Conservation (phyloP, 2,888 invertebrate species). For the Drosophila prolongata region DNA sequence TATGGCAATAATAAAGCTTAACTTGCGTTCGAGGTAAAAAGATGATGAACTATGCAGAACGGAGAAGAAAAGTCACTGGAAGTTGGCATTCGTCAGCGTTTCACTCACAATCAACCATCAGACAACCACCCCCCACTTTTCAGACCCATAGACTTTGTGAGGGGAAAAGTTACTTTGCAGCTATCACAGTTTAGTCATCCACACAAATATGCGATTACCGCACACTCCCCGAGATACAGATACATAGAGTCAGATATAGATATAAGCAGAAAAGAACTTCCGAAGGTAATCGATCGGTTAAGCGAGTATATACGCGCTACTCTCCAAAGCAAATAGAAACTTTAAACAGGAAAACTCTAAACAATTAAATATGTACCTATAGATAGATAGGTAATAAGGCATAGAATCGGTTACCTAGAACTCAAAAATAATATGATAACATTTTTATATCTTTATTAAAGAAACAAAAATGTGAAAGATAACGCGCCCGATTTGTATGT, state of each 20-base stretch:
- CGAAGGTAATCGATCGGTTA: conserved; percentile 47
- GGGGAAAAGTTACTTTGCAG: conserved; percentile 27
- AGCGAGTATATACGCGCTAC: conserved; percentile 5
- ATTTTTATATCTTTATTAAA: too few species aligned
- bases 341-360: conserved; percentile 51
- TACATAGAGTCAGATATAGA: conserved; percentile 25
- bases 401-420: neutral
- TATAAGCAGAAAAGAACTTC: conserved; percentile 52
- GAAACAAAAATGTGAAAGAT: neutral
- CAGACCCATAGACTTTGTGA: conserved; percentile 6
- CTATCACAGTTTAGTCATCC: conserved; percentile 73
- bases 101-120: conserved; percentile 17
- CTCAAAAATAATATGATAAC: too few species aligned
- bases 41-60: conserved; percentile 33
- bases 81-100: conserved; percentile 45
- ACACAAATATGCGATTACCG: conserved; percentile 60
- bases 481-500: neutral
- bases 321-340: conserved; percentile 43
- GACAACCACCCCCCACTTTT: conserved; percentile 2
- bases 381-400: neutral
- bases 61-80: conserved; percentile 4
- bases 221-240: conserved; percentile 15
- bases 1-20: conserved; percentile 78
- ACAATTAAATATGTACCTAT: conserved; percentile 22
- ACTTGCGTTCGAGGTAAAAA: conserved; percentile 75